phyloP scores from a whole-genome alignment of 2,797 vertebrate genomes.

The Dendrocincla tyrannina region DNA sequence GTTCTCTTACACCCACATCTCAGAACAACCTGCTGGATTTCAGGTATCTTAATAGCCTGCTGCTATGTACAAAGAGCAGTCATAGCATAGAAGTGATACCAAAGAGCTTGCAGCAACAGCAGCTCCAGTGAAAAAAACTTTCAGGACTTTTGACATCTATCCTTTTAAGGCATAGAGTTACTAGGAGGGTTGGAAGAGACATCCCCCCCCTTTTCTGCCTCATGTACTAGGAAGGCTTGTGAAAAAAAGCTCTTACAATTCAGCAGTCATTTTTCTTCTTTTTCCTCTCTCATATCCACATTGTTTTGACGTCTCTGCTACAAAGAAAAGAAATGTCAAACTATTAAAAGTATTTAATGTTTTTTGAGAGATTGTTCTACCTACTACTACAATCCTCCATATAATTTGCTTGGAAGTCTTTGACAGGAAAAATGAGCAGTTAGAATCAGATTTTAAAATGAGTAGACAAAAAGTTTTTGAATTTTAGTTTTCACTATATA shows the following conservation, averaged over 20 bases:
- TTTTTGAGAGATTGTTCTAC: not conserved
- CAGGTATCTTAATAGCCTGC: not conserved
- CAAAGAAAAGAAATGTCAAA: not conserved
- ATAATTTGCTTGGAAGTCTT: not conserved
- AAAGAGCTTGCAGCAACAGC: not conserved
- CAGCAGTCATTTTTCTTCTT: not conserved
- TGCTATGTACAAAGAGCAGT: not conserved
- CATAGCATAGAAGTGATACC: accelerated
- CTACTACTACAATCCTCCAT: not conserved
- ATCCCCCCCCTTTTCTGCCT: not conserved
- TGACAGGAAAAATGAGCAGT: not conserved
- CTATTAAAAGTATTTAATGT: not conserved
- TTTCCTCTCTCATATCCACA: not conserved
- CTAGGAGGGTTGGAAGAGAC: not conserved
- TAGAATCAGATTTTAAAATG: not conserved
- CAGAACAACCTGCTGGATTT: not conserved
- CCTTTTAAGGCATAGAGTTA: not conserved
- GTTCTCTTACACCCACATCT: not conserved
- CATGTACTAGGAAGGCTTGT: not conserved
- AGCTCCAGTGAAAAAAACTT: not conserved
- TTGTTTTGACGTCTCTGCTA: not conserved
- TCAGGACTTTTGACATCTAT: not conserved
- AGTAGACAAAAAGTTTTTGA: not conserved
- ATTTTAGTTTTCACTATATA: not conserved
- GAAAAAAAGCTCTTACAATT: not conserved